Percentiles rank a stretch among this genome's conserved stretches.
These are phyloP conservation scores for Trinectes maculatus DNA, from an alignment of 2,113 vertebrate species.

Conservation along the genomic window DNA sequence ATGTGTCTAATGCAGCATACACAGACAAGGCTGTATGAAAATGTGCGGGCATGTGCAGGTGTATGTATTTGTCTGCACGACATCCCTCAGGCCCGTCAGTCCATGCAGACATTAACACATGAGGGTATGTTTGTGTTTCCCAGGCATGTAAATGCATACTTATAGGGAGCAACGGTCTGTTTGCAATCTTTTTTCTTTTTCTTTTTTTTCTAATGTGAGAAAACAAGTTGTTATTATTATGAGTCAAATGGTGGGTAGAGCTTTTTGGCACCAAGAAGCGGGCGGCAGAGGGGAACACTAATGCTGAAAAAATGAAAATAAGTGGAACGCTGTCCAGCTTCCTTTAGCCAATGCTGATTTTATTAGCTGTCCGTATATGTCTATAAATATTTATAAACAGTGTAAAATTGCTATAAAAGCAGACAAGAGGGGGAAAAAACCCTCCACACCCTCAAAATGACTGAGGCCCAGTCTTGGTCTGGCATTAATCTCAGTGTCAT, in stretches of 20 bases:
- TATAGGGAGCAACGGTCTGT: conserved; percentile 16
- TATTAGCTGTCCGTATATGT: conserved; percentile 65
- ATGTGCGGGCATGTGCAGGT: conserved; percentile 18
- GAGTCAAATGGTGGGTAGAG: conserved; percentile 49
- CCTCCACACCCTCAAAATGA: conserved; percentile 65
- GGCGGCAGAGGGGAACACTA: conserved; percentile 27
- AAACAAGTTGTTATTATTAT: conserved; percentile 64
- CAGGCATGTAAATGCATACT: conserved; percentile 18
- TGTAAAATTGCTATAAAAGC: conserved; percentile 63
- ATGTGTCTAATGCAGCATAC: not conserved
- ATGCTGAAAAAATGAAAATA: conserved; percentile 59
- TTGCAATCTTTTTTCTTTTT: conserved; percentile 34
- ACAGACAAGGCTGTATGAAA: not conserved
- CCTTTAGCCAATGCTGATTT: conserved; percentile 48
- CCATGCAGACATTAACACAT: conserved; percentile 41
- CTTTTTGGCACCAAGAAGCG: conserved; percentile 53
- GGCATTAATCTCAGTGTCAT: conserved; percentile 75
- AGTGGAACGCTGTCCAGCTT: conserved; percentile 50
- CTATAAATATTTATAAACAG: conserved; percentile 76
- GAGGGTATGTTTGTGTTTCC: conserved; percentile 42
- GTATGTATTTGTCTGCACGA: not conserved
- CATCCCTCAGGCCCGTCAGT: conserved; percentile 10
- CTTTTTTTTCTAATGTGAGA: conserved; percentile 28
- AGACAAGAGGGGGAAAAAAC: conserved; percentile 15
- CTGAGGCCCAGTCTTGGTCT: conserved; percentile 59